phyloP scores from a whole-genome alignment of 1,140 invertebrate species.

The Rhyzopertha dominica region DNA sequence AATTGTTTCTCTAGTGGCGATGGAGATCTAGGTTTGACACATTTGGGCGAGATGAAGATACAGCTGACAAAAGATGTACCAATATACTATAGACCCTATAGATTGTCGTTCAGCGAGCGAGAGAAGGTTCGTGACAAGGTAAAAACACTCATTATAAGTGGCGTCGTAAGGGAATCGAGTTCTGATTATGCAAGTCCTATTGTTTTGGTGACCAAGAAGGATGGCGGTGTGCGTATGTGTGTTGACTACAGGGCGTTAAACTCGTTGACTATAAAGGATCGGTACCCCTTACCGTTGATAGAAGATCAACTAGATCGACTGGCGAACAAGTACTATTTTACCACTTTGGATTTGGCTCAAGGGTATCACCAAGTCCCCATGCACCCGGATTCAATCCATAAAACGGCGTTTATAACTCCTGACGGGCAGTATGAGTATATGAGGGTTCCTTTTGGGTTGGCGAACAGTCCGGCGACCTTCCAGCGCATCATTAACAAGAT shows the following conservation, averaged over 20 bases:
- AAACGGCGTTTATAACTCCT: conserved; percentile 22
- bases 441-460: conserved; percentile 28
- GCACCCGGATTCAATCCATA: conserved; percentile 34
- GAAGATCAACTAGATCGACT: conserved; percentile 37
- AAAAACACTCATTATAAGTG: conserved; percentile 2
- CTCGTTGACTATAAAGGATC: conserved; percentile 22
- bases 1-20: conserved; percentile 4
- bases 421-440: conserved; percentile 23
- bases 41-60: conserved; percentile 11
- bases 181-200: conserved; percentile 37
- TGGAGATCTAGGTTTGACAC: conserved; percentile 9
- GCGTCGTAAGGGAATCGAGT: conserved; percentile 22
- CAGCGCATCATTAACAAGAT: conserved; percentile 32
- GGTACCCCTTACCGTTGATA: conserved; percentile 25
- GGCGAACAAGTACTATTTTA: conserved; percentile 22
- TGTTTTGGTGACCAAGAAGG: conserved; percentile 27
- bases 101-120: neutral
- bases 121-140: neutral
- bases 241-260: conserved; percentile 30
- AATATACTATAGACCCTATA: neutral
- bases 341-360: conserved; percentile 21
- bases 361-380: conserved; percentile 29
- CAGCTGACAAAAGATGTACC: neutral
- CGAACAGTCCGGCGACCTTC: conserved; percentile 32
- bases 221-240: conserved; percentile 24